Conservation (phyloP, 2,113 vertebrate genomes). For the Charina bottae region DNA sequence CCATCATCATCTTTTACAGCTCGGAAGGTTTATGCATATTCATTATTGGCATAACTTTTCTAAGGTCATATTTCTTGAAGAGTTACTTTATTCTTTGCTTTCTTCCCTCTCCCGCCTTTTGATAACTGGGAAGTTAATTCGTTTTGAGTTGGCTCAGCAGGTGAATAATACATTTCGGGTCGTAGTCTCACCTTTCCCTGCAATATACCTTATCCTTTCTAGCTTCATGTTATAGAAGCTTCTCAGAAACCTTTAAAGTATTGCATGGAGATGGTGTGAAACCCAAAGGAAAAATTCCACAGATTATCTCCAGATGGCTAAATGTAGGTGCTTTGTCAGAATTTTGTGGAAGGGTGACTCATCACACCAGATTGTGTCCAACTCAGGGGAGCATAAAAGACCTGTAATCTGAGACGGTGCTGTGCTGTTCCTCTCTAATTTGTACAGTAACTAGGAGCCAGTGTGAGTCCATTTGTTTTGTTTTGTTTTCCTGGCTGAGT, state of each 20-base stretch:
- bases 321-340: background rate
- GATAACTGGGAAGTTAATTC: conserved; percentile 10
- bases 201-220: conserved; percentile 6
- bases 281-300: background rate
- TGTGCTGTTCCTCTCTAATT: background rate
- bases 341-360: background rate
- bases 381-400: background rate
- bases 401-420: background rate
- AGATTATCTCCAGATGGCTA: background rate
- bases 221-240: background rate
- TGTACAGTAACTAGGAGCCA: background rate
- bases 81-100: background rate
- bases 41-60: background rate
- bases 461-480: background rate
- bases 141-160: conserved; percentile 26
- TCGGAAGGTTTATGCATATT: background rate
- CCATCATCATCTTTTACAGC: background rate
- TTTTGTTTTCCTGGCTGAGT: background rate
- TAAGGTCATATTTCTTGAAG: background rate
- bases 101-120: background rate
- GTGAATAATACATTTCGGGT: conserved; percentile 15
- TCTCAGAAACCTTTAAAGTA: background rate
- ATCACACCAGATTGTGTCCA: background rate
- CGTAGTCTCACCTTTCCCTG: background rate
- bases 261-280: background rate